Evolutionary conservation across 2,888 invertebrate species (phyloP).

Genomic region (Torymus tubicola): DNA sequence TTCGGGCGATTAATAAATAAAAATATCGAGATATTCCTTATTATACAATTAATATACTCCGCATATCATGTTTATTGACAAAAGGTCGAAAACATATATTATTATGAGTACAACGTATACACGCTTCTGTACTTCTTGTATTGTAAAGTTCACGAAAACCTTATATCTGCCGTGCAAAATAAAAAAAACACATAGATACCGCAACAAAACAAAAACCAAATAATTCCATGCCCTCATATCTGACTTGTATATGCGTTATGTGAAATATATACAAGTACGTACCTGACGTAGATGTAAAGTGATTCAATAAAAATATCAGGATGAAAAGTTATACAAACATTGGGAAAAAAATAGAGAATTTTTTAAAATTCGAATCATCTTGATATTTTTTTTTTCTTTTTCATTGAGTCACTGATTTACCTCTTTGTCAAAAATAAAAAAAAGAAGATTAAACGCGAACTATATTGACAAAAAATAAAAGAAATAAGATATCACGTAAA

Average conservation of each 20-base stretch:
- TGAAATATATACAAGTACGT: neutral
- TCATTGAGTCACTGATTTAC: constrained; percentile 7
- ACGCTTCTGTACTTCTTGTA: constrained; percentile 12
- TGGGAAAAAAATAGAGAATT: too few species aligned
- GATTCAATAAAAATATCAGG: neutral
- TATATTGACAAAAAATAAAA: constrained; percentile 3
- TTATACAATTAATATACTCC: too few species aligned
- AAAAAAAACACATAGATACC: neutral
- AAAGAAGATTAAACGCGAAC: constrained; percentile 29
- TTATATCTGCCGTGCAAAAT: neutral
- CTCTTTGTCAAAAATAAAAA: constrained; percentile 20
- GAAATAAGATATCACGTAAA: constrained; percentile 5
- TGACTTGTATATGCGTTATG: neutral
- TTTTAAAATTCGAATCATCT: too few species aligned
- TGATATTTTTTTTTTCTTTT: constrained; percentile 1
- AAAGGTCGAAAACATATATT: neutral
- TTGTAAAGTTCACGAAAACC: constrained; percentile 11
- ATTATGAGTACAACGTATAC: too few species aligned
- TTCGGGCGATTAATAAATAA: too few species aligned
- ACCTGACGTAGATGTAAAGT: neutral
- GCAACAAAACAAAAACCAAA: neutral
- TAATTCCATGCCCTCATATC: constrained; percentile 6
- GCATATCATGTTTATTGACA: constrained; percentile 17
- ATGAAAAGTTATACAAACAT: too few species aligned
- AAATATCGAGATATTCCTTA: too few species aligned